Percentiles rank a stretch among this genome's conserved stretches.
phyloP scores from a whole-genome alignment of 1,140 invertebrate genomes.

The Sarcophaga peregrina region DNA sequence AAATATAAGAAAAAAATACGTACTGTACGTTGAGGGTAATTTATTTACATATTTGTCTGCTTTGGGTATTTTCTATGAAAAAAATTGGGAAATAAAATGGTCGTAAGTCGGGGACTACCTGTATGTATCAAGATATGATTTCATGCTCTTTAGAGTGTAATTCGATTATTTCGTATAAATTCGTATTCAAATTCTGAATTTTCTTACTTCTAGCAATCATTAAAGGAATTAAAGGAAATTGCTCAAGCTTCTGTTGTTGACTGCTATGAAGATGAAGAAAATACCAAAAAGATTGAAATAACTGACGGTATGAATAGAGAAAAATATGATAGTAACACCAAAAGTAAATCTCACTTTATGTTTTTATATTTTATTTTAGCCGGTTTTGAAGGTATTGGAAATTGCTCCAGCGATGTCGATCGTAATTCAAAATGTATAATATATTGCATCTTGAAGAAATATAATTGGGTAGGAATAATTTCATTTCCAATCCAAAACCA shows the following conservation, averaged over 20 bases:
- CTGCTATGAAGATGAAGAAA: conserved; percentile 41
- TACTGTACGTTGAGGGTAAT: too few species aligned
- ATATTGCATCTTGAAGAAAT: conserved; percentile 43
- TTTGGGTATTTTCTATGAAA: too few species aligned
- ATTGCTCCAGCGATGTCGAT: conserved; percentile 21
- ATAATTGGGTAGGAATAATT: conserved; percentile 31
- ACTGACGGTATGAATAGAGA: conserved; percentile 25
- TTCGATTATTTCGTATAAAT: too few species aligned
- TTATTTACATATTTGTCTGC: too few species aligned
- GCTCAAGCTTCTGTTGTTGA: conserved; percentile 27
- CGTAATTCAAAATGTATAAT: conserved; percentile 40
- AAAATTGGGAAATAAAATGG: too few species aligned
- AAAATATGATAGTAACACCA: background rate
- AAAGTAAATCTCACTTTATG: too few species aligned
- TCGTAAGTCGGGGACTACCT: too few species aligned
- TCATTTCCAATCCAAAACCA: too few species aligned
- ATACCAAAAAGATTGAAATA: conserved; percentile 42
- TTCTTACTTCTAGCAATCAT: conserved; percentile 3
- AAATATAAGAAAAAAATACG: too few species aligned
- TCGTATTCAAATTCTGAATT: too few species aligned
- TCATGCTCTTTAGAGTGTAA: too few species aligned
- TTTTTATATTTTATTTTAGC: conserved; percentile 7
- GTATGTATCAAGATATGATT: too few species aligned
- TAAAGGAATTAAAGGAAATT: conserved; percentile 4
- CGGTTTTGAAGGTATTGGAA: conserved; percentile 39